phyloP scores from a whole-genome alignment of 2,888 invertebrate genomes.

The Eudemis profundana region DNA sequence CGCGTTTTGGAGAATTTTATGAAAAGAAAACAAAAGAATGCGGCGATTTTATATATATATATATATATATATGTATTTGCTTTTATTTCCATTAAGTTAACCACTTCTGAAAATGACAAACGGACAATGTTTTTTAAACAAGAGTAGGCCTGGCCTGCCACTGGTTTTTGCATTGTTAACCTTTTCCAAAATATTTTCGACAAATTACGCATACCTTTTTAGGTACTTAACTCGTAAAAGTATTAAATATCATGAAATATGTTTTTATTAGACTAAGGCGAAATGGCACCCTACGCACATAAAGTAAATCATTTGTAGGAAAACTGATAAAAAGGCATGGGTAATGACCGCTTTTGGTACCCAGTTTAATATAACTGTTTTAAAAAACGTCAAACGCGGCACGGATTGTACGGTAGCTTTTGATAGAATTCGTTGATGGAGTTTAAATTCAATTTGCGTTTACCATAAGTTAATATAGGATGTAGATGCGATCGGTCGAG shows the following conservation, averaged over 20 bases:
- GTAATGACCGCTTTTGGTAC: neutral
- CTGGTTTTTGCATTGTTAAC: neutral
- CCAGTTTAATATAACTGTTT: constrained; percentile 50
- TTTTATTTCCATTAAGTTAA: constrained; percentile 19
- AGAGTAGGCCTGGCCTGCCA: neutral
- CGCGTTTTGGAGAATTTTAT: constrained; percentile 48
- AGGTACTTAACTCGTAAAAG: too few species aligned
- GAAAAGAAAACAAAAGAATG: constrained; percentile 48
- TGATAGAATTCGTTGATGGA: constrained; percentile 61
- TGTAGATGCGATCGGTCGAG: constrained; percentile 54
- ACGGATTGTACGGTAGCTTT: constrained; percentile 66
- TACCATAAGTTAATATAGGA: constrained; percentile 64
- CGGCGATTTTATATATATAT: too few species aligned
- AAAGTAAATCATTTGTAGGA: too few species aligned
- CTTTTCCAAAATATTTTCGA: neutral
- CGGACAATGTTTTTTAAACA: constrained; percentile 5
- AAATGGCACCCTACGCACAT: too few species aligned
- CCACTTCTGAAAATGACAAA: constrained; percentile 14
- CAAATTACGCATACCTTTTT: too few species aligned
- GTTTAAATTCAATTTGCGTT: constrained; percentile 70
- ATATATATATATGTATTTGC: constrained; percentile 15
- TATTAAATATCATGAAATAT: too few species aligned
- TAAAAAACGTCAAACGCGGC: constrained; percentile 54
- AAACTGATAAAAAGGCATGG: too few species aligned
- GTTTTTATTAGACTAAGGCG: too few species aligned